Base-by-base conservation (phyloP, 2,113 vertebrate genomes). In the Trogon surrucura region DNA sequence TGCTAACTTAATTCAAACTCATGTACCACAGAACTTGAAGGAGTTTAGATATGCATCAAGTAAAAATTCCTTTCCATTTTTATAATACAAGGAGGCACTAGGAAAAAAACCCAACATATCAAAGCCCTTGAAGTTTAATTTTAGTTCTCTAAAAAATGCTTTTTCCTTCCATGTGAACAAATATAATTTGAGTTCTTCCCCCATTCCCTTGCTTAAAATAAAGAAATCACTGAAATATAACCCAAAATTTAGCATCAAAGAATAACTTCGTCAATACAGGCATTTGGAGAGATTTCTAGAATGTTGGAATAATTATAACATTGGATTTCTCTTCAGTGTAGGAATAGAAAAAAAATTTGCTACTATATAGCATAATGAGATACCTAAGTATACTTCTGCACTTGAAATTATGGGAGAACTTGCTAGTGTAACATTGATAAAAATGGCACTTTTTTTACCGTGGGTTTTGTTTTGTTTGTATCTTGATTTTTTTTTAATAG, bases 1-100 rank as follows among this genome's bases (percentile, higher is more conserved):
- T 79, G 47, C 61, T 74, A 85, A 66, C 67, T 96, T 96, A 91
- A 92, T 96, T 93, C 95, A 92, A 89, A 75, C 65, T 75, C 44
- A 36, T 10, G 10, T 87, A 74, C 60, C 88, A 53, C 48, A 83
- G 81, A 94, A 82, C 56, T 89, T 83, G 65, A 45, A 69, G 57
- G 66, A 80, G 18, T 88, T 84, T 72, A 92, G 67, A 62, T 91
- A 92, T 73, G 56, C 47, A 89, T 89, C 54, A 86, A 91, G 62
- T 75, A 72, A 83, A 97, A 94, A 91, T 34, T 75, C 38, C 27
- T 75, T 85, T 92, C 78, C 5, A 3, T 67, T 85, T 93, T 71
- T 87, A 11, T 67, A 75, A 73, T 58, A 71, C 8, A 57, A 87
- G 34, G 34, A 82, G 51, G 10, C 23, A 66, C 10, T 5, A 44